Conservation (phyloP, 2,888 invertebrate species). For the Rambutsinella grinnellia region DNA sequence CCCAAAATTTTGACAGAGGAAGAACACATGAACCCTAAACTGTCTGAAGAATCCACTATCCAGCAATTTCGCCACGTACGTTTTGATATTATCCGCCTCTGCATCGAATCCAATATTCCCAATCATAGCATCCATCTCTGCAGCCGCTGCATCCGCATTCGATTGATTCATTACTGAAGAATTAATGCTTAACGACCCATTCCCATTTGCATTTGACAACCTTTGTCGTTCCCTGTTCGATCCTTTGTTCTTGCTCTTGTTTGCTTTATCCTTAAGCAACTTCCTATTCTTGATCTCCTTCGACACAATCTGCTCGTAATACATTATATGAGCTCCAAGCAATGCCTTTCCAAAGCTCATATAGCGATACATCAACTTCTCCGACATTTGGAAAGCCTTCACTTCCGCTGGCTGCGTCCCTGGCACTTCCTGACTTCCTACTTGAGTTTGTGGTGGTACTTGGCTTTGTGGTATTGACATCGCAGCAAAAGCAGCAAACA, state of each 20-base stretch:
- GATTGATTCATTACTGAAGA: slow-evolving; percentile 31
- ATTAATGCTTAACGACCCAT: neutral
- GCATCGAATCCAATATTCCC: slow-evolving; percentile 63
- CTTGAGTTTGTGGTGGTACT: neutral
- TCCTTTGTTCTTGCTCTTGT: slow-evolving; percentile 26
- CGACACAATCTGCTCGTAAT: slow-evolving; percentile 57
- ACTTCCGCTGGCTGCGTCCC: neutral
- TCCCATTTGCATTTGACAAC: slow-evolving; percentile 4
- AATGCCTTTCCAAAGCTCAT: slow-evolving; percentile 55
- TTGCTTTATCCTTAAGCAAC: slow-evolving; percentile 2
- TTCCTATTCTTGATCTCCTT: slow-evolving; percentile 58
- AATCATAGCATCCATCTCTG: slow-evolving; percentile 63
- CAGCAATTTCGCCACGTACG: slow-evolving; percentile 52
- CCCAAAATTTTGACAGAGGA: slow-evolving; percentile 44
- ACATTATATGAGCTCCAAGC: slow-evolving; percentile 60
- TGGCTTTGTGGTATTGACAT: too few relatives aligned
- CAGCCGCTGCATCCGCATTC: slow-evolving; percentile 27
- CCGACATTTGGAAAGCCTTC: slow-evolving; percentile 19
- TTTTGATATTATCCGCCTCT: slow-evolving; percentile 57
- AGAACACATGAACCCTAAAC: slow-evolving; percentile 59
- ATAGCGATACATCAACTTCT: slow-evolving; percentile 50
- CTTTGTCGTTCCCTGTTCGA: neutral
- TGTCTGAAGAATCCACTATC: slow-evolving; percentile 59
- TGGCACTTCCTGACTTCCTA: neutral
- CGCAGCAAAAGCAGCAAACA: too few relatives aligned